Conservation (phyloP, 1,140 invertebrate species). For the Drosophila burlai region DNA sequence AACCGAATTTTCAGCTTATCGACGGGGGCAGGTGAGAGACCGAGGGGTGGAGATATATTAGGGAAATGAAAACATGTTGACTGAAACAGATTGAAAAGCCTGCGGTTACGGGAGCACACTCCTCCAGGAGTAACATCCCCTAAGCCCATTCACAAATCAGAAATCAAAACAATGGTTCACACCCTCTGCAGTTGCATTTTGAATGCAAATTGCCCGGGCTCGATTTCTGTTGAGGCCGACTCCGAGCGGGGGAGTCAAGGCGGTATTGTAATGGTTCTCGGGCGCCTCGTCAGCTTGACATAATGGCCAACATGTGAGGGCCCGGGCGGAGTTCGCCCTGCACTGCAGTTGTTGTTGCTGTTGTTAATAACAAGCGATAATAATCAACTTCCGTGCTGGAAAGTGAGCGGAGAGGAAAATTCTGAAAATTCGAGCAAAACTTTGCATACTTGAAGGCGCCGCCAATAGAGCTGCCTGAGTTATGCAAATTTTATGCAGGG, state of each 20-base stretch:
- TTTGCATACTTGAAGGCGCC: constrained; percentile 64
- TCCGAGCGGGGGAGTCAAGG: neutral
- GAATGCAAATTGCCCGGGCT: constrained; percentile 53
- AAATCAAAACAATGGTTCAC: constrained; percentile 24
- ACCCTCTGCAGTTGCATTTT: constrained; percentile 23
- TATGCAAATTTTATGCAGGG: constrained; percentile 77
- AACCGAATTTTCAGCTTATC: constrained; percentile 11
- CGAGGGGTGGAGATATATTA: constrained; percentile 3
- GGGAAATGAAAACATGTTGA: constrained; percentile 45
- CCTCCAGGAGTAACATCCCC: neutral
- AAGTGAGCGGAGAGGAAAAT: constrained; percentile 14
- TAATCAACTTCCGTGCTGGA: constrained; percentile 81
- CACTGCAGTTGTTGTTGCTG: constrained; percentile 56
- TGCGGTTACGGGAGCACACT: neutral
- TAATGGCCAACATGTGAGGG: constrained; percentile 55
- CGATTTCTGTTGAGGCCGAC: constrained; percentile 38
- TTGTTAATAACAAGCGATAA: constrained; percentile 84
- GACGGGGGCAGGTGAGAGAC: neutral
- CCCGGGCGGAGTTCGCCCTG: neutral
- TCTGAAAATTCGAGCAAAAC: constrained; percentile 51
- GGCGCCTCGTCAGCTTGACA: constrained; percentile 51
- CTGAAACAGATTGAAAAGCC: constrained; percentile 17
- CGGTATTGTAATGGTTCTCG: constrained; percentile 6
- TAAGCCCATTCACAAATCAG: constrained; percentile 15
- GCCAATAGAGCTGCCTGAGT: constrained; percentile 53